Conservation (phyloP, 2,888 invertebrate genomes). For the Ceratothoa steindachneri region DNA sequence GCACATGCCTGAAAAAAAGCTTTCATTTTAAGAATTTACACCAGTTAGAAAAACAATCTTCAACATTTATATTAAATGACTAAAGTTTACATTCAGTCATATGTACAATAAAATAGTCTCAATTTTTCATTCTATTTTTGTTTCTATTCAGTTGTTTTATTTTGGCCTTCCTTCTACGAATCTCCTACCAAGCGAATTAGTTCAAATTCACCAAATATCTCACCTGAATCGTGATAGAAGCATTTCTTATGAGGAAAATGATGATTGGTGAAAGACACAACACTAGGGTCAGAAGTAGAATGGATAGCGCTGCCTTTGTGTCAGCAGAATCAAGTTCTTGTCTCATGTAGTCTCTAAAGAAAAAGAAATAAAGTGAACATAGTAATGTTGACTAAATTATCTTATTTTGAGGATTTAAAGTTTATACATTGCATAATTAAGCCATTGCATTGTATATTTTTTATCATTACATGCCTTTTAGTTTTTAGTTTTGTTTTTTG, state of each 20-base stretch:
- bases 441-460: not conserved
- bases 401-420: not conserved
- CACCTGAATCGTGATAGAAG: conserved; percentile 83
- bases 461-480: not conserved
- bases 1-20: conserved; percentile 72
- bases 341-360: conserved; percentile 67
- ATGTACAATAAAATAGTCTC: no score
- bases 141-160: no score
- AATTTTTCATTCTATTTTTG: no score
- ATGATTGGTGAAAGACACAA: conserved; percentile 78
- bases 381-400: not conserved
- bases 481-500: no score
- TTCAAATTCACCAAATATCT: no score
- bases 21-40: not conserved
- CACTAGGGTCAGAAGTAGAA: conserved; percentile 72
- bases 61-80: not conserved
- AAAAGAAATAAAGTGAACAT: no score
- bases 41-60: not conserved
- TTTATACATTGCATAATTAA: not conserved
- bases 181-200: no score
- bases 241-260: conserved; percentile 74
- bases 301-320: conserved; percentile 71
- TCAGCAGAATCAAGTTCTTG: conserved; percentile 68
- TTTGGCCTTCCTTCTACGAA: no score
- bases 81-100: no score